phyloP scores from a whole-genome alignment of 1,140 invertebrate species.

The Drosophila trapezifrons region DNA sequence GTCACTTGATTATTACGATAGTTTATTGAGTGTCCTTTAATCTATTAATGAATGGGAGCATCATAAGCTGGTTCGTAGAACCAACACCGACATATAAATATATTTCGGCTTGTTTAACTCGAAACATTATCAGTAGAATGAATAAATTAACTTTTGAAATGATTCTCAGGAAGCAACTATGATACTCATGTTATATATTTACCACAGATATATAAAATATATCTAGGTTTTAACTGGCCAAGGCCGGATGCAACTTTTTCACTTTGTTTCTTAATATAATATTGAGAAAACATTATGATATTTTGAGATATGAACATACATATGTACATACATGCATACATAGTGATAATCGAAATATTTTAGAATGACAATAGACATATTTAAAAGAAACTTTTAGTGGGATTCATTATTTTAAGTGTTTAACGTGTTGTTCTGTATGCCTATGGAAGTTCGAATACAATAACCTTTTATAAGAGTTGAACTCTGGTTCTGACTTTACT shows the following conservation, averaged over 20 bases:
- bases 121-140: not conserved
- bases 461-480: no score
- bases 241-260: not conserved
- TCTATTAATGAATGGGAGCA: not conserved
- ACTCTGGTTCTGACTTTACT: not conserved
- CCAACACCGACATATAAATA: no score
- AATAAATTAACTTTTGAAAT: slow-evolving; percentile 3
- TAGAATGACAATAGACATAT: not conserved
- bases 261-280: not conserved
- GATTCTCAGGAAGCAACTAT: not conserved
- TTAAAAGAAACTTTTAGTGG: no score
- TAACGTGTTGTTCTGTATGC: no score
- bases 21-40: not conserved
- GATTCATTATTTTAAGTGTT: no score
- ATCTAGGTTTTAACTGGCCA: not conserved
- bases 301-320: no score
- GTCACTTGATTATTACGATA: slow-evolving; percentile 1
- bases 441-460: not conserved
- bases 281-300: not conserved
- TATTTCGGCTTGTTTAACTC: not conserved
- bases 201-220: not conserved
- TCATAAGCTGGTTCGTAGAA: not conserved
- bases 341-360: no score
- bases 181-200: not conserved
- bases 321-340: no score